phyloP scores from a whole-genome alignment of 2,888 invertebrate genomes.

The Meliscaeva auricollis region DNA sequence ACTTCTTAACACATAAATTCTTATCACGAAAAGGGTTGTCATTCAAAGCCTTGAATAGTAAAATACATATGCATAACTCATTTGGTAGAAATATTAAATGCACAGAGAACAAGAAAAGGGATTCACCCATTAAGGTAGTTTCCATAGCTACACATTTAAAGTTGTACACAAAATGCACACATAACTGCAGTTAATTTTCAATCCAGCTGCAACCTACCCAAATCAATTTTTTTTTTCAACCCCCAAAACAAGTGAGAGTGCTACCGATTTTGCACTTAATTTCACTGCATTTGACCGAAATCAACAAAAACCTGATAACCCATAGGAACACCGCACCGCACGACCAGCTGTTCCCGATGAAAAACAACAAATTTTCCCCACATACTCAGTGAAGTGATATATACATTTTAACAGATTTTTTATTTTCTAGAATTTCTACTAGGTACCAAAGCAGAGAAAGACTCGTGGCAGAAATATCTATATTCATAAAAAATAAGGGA shows the following conservation, averaged over 20 bases:
- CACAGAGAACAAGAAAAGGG: slow-evolving; percentile 4
- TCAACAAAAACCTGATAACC: slow-evolving; percentile 49
- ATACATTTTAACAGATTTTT: slow-evolving; percentile 62
- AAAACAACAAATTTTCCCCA: slow-evolving; percentile 36
- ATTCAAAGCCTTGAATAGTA: no score
- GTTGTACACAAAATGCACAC: slow-evolving; percentile 25
- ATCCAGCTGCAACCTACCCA: slow-evolving; percentile 57
- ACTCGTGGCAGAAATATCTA: slow-evolving; percentile 47
- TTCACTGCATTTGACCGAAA: slow-evolving; percentile 53
- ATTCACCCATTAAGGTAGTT: slow-evolving; percentile 17
- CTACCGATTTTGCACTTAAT: slow-evolving; percentile 44
- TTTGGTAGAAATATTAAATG: slow-evolving; percentile 7
- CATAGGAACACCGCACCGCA: slow-evolving; percentile 13
- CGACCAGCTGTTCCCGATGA: slow-evolving; percentile 53
- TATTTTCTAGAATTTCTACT: slow-evolving; percentile 48
- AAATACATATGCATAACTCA: not conserved
- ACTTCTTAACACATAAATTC: no score
- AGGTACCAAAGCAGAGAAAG: not conserved
- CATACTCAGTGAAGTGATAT: not conserved
- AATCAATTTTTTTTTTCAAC: slow-evolving; percentile 39
- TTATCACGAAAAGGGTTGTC: no score
- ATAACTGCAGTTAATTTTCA: slow-evolving; percentile 42
- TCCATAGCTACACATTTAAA: slow-evolving; percentile 9
- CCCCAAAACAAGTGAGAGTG: slow-evolving; percentile 55
- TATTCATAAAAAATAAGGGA: slow-evolving; percentile 25